A percentile compares a stretch with the other conserved stretches of the same genome.
These are phyloP conservation scores for Trichonephila inaurata DNA, from an alignment of 1,140 invertebrate species.

Conservation along the genomic window DNA sequence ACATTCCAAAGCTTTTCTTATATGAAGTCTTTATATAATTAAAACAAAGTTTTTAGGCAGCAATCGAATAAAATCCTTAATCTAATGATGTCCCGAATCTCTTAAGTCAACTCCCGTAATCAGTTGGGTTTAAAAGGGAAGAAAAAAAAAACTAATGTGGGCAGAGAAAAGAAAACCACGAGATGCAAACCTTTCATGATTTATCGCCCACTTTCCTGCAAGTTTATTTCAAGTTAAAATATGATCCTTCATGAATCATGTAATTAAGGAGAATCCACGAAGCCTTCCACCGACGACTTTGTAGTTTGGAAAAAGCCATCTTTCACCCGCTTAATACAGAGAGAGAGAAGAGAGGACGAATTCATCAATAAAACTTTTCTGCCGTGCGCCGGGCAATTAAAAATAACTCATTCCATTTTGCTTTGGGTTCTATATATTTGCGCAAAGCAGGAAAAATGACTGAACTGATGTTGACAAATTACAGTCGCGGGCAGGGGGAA, in stretches of 20 bases:
- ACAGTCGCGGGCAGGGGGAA: slow-evolving; percentile 34
- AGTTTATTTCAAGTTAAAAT: slow-evolving; percentile 77
- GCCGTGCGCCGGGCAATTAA: slow-evolving; percentile 61
- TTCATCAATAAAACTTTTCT: slow-evolving; percentile 74
- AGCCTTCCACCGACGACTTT: slow-evolving; percentile 40
- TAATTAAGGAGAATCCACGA: slow-evolving; percentile 74
- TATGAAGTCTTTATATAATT: background rate
- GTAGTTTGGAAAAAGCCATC: slow-evolving; percentile 70
- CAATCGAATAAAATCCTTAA: background rate
- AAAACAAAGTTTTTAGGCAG: background rate
- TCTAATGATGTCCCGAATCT: background rate
- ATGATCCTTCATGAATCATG: slow-evolving; percentile 73
- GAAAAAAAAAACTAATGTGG: background rate
- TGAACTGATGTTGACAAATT: slow-evolving; percentile 73
- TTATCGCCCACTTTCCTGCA: slow-evolving; percentile 51
- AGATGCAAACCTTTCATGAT: slow-evolving; percentile 21
- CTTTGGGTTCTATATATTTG: slow-evolving; percentile 52
- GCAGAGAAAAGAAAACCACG: background rate
- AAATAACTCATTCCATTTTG: slow-evolving; percentile 76
- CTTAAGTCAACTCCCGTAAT: background rate
- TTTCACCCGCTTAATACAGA: slow-evolving; percentile 70
- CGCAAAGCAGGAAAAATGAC: slow-evolving; percentile 68
- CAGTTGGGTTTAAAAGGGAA: background rate
- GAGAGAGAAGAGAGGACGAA: slow-evolving; percentile 37
- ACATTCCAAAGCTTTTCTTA: background rate